A percentile compares a stretch with the other conserved stretches of the same genome.
These are phyloP conservation scores for Cryptotis parvus DNA, from an alignment of 2,113 vertebrate genomes.

Conservation along the genomic window DNA sequence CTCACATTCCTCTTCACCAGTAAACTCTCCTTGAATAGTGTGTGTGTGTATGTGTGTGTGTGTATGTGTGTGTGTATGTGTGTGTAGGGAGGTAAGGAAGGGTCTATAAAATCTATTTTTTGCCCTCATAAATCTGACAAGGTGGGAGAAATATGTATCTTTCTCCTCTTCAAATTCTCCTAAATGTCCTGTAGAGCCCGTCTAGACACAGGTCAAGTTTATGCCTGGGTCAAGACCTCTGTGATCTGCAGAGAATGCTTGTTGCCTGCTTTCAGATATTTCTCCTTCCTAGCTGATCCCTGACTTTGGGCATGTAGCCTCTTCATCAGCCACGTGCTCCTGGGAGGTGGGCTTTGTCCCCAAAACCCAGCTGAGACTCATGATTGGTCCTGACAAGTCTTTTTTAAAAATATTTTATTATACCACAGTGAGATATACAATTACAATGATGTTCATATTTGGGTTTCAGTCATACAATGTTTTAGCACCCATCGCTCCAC, in stretches of 20 bases:
- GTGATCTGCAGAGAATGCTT: neutral
- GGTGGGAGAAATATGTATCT: neutral
- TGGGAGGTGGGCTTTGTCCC: neutral
- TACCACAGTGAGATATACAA: too few species aligned
- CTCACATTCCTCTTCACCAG: constrained; percentile 19
- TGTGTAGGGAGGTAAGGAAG: neutral
- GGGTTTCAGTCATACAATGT: too few species aligned
- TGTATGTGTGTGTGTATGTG: neutral
- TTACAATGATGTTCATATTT: too few species aligned
- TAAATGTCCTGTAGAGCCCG: neutral
- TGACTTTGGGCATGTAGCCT: neutral
- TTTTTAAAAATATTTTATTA: too few species aligned
- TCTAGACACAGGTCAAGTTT: neutral
- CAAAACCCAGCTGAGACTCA: neutral
- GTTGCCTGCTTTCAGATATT: neutral
- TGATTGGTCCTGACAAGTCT: neutral
- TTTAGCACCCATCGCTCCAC: too few species aligned
- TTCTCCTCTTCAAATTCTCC: neutral
- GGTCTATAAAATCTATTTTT: neutral
- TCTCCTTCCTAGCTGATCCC: neutral
- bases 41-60: neutral
- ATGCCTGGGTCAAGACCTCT: neutral
- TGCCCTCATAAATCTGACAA: neutral
- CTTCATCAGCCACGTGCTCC: neutral
- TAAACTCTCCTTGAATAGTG: constrained; percentile 6